Evolutionary conservation across 2,797 vertebrate genomes (phyloP), one percentile per base, ranked within the genome.

Genomic region (Serranus cabrilla): DNA sequence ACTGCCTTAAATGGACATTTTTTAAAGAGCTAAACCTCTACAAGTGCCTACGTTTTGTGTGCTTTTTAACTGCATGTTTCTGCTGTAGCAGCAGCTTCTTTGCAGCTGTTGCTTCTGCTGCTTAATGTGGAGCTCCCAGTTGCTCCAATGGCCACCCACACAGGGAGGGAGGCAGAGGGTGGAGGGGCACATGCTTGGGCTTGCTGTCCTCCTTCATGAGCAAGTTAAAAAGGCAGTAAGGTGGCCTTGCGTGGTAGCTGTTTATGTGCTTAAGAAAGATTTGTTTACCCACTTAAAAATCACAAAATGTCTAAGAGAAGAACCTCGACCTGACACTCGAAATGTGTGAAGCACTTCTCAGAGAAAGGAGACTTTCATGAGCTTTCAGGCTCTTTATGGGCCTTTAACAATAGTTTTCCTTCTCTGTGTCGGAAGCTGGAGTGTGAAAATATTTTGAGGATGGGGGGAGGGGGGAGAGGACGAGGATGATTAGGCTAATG

Each of bases 91-190:
- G 37, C 11, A 39, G 20, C 47, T 31, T 23, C 45, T 63, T 40
- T 64, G 76, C 92, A 93, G 93, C 92, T 92, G 94, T 86, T 87
- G 58, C 69, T 65, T 62, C 50, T 37, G 51, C 54, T 71, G 78
- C 75, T 71, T 67, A n/a, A n/a, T n/a, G 74, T 65, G 67, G 61
- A 70, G 78, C 76, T 51, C 63, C 85, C 87, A 93, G 86, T 92
- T 92, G 88, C 85, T 90, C 49, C 64, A 74, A 70, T 58, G 91
- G 80, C 93, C 93, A 94, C 93, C 91, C 93, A 93, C 85, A 79
- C 7, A 79, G 79, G 73, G 74, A 50, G 51, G 46, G 68, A 61
- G 71, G 18, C 34, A 66, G 43, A 34, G 34, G 34, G 34, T 34
- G 34, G 34, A 34, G 45, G 67, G 78, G 42, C 81, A 81, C 93